Base-by-base conservation (phyloP, 2,888 invertebrate species). In the Monochamus alternatus region DNA sequence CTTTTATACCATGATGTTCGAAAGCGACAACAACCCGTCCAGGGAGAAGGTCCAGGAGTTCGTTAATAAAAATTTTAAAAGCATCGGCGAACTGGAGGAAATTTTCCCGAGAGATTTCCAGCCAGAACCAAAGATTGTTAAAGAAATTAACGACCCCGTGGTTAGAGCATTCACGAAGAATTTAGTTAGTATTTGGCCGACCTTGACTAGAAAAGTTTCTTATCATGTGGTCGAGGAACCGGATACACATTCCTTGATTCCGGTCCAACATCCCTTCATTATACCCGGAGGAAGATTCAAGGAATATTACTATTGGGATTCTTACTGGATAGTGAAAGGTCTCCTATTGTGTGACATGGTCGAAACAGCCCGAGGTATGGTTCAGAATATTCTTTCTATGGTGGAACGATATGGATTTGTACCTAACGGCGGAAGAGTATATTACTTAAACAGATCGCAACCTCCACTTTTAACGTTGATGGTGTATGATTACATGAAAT, bases 261-360 rank as follows among this genome's bases (percentile, higher is more conserved):
- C 80, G 73, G 86, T 85, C 90, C 92, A 65, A 89, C 92, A 59
- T 89, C 90, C 69, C 92, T 93, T 94, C 76, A 91, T 94, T 51
- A 92, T 91, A 81, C 95, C 91, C 22, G 92, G 95, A 81, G 92
- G 96, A 79, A 84, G 96, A 87, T 92, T 96, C 89, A 89, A 90
- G 83, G 94, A 94, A 85, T 90, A 93, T 74, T 96, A 96, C 87
- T 96, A 96, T 86, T 96, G 96, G 96, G 96, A 97, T 85, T 93
- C 95, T 0, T 96, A 94, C 87, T 97, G 96, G 96, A 94, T 95
- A 68, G 91, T 96, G 62, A 93, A 94, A 85, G 80, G 96, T 0
- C 89, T 96, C 2, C 89, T 96, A 0, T 89, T 94, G 4, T 94
- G 94, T 75, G 94, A 93, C 75, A 96, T 96, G 96, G 86, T 90